Base-by-base conservation (phyloP, 2,888 invertebrate species). In the Andrena bucephala region DNA sequence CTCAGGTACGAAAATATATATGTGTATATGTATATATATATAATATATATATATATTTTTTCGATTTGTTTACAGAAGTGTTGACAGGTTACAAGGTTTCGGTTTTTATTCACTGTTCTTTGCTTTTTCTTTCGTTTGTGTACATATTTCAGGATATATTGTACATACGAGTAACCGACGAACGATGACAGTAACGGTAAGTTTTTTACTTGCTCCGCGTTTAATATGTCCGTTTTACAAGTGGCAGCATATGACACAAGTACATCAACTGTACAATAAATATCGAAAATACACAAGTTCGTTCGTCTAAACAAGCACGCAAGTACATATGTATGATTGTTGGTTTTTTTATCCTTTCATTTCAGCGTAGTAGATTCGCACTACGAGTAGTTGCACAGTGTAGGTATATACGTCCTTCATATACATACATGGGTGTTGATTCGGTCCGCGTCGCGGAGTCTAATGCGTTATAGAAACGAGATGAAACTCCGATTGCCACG, bases 1-100 rank as follows among this genome's bases (percentile, higher is more conserved):
- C 10, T 77, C 83, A 77, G 73, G 83, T 84, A 84, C 67, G 81
- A 85, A 84, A 84, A 84, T 82, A 79, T 82, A 80, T 75, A 27
- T 29, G 16, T 71, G 1, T 42, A 13, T 13, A 42, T 42, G 13
- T 42, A 42, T 42, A 42, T 42, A 60, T 20, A 20, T 20, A 20
- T 20, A 20, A 20, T 42, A 42, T 42, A 42, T 42, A 42, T 42
- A 60, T 73, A 3, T 42, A 1, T 57, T 75, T 52, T 79, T 24
- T 42, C 68, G 42, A 48, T 77, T 82, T 42, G n/a, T 76, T 63
- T 66, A 77, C 68, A 81, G 50, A 42, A 54, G 54, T 8, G 13
- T 60, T 42, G 42, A 42, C 16, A n/a, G 13, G 27, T 50, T 79
- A 70, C 27, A 71, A 36, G 31, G 6, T 65, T 62, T 13, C 13